Evolutionary conservation across 2,797 vertebrate species (phyloP).

Genomic region (Esox lucius): DNA sequence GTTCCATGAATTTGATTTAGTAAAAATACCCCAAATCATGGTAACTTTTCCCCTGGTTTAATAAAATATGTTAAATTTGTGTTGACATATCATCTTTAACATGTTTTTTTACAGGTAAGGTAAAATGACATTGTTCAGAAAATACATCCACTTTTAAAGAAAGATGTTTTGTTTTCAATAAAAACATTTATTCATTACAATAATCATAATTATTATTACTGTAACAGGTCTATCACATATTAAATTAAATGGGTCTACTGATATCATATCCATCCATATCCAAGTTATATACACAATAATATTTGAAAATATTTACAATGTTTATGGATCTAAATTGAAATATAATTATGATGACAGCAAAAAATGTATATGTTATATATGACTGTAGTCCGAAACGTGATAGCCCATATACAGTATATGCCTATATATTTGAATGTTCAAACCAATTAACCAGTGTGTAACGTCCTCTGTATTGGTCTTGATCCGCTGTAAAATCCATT

Average conservation of each 20-base stretch:
- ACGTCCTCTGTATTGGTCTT: neutral
- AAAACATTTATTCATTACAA: neutral
- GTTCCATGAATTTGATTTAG: no score
- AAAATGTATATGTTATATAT: neutral
- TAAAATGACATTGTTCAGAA: neutral
- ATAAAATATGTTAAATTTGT: neutral
- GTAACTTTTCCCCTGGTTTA: no score
- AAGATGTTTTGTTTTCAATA: neutral
- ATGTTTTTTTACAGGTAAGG: neutral
- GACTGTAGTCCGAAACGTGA: no score
- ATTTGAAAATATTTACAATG: neutral
- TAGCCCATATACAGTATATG: no score
- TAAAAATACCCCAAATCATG: no score
- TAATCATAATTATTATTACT: neutral
- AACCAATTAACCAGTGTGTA: neutral
- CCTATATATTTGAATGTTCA: neutral
- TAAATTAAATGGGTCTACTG: neutral
- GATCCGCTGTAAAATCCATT: neutral
- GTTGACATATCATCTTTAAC: neutral
- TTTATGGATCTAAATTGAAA: neutral
- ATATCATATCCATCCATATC: neutral
- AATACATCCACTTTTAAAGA: neutral
- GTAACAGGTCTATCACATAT: neutral
- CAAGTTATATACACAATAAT: neutral
- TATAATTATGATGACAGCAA: no score